A percentile compares a stretch with the other conserved stretches of the same genome.
These are phyloP conservation scores for Saguinus midas DNA, from an alignment of 2,113 vertebrate genomes.

Conservation along the genomic window DNA sequence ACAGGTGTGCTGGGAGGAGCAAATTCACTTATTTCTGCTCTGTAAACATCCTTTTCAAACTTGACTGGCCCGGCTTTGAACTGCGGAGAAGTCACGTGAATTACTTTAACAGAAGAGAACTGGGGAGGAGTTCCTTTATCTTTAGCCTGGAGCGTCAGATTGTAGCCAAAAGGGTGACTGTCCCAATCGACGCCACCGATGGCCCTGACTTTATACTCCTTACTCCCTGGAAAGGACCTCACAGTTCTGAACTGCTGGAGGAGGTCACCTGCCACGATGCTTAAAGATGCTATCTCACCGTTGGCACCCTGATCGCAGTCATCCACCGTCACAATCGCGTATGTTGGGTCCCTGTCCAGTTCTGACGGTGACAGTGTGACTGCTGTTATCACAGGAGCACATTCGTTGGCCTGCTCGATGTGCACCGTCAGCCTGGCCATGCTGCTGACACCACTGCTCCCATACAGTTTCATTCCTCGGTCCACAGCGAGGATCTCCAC, in stretches of 20 bases:
- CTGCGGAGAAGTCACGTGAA: slow-evolving; percentile 90
- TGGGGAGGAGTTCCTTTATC: slow-evolving; percentile 95
- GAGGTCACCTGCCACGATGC: slow-evolving; percentile 93
- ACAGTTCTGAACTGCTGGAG: slow-evolving; percentile 93
- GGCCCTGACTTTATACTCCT: slow-evolving; percentile 96
- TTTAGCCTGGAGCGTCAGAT: slow-evolving; percentile 97
- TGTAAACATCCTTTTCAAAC: slow-evolving; percentile 93
- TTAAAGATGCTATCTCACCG: slow-evolving; percentile 95
- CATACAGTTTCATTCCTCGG: slow-evolving; percentile 96
- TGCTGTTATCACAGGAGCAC: slow-evolving; percentile 91
- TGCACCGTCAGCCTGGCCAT: slow-evolving; percentile 94
- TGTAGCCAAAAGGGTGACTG: slow-evolving; percentile 93
- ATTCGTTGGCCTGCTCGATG: slow-evolving; percentile 93
- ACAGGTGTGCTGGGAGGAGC: slow-evolving; percentile 94
- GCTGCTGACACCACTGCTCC: slow-evolving; percentile 97
- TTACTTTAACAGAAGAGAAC: slow-evolving; percentile 93
- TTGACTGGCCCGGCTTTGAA: slow-evolving; percentile 91
- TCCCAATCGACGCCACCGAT: slow-evolving; percentile 91
- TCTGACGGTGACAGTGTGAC: slow-evolving; percentile 88
- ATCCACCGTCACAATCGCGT: slow-evolving; percentile 92
- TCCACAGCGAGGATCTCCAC: slow-evolving; percentile 97
- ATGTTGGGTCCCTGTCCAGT: slow-evolving; percentile 90
- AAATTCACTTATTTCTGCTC: slow-evolving; percentile 95
- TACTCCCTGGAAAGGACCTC: slow-evolving; percentile 92
- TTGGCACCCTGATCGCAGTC: slow-evolving; percentile 93